Base-by-base conservation (phyloP, 2,113 vertebrate species). In the Psettodes erumei region DNA sequence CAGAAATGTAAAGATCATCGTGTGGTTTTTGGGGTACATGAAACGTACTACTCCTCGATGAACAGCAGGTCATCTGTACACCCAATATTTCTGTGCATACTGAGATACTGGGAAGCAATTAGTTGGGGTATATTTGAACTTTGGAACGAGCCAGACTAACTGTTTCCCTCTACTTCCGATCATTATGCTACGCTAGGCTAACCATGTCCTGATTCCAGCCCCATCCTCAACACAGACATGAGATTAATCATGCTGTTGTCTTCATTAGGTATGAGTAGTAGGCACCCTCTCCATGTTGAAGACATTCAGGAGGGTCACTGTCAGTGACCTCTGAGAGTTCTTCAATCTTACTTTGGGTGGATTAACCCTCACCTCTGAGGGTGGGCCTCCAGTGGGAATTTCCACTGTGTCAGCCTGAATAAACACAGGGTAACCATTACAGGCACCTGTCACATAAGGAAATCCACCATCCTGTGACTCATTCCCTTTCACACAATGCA, bases 401-500 rank as follows among this genome's bases (percentile, higher is more conserved):
- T 79, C 56, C 51, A 58, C 51, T 19, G 28, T 56, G 55, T 61
- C 67, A 47, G 10, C 27, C 59, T 77, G 74, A 76, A 79, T 58
- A 77, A 83, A 83, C 78, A 75, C 43, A 40, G 32, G 64, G 63
- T 60, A 43, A 56, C 77, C 53, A 61, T 75, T 58, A 28, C 55
- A 68, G 43, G 56, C 79, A 81, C 78, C 78, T 88, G 78, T 73
- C 81, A 77, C 70, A 69, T 59, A 63, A 58, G 58, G 58, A 77
- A 84, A 71, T 79, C 75, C 75, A 75, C 75, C 65, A 42, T 64
- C 65, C 63, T 78, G 77, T 69, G 77, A 76, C 50, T 86, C 71
- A 76, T 70, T 71, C 66, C 72, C 10, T 51, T 58, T 70, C 59
- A 64, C 72, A 86, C 86, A 79, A 71, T 48, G 45, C 38, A 55